These are phyloP conservation scores for Eristalis arbustorum DNA, from an alignment of 2,888 invertebrate genomes.

Conservation along the genomic window DNA sequence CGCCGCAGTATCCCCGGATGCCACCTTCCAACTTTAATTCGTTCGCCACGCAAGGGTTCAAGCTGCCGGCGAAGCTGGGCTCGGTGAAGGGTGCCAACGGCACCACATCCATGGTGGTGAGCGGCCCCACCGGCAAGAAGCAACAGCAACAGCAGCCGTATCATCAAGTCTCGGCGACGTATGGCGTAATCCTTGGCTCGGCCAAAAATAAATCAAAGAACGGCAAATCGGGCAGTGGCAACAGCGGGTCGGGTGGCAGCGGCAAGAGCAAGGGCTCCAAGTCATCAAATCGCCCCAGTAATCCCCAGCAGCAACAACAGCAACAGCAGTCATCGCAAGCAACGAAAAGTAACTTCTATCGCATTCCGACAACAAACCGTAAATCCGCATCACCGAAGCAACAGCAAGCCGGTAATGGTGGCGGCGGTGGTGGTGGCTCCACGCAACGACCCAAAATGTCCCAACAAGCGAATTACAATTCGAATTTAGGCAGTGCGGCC, in stretches of 20 bases:
- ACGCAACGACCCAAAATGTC: slow-evolving; percentile 63
- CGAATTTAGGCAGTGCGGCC: slow-evolving; percentile 30
- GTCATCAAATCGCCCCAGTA: slow-evolving; percentile 71
- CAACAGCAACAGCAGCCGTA: slow-evolving; percentile 74
- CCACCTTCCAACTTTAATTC: slow-evolving; percentile 76
- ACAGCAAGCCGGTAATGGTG: not conserved
- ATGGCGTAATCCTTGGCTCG: slow-evolving; percentile 75
- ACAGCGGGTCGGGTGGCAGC: slow-evolving; percentile 42
- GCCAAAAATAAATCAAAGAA: slow-evolving; percentile 72
- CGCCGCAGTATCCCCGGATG: slow-evolving; percentile 78
- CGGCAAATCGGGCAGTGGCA: slow-evolving; percentile 64
- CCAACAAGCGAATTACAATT: slow-evolving; percentile 64
- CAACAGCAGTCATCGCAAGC: slow-evolving; percentile 34
- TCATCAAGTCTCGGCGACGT: slow-evolving; percentile 77
- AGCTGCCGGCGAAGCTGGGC: slow-evolving; percentile 53
- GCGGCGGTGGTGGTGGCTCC: slow-evolving; percentile 31
- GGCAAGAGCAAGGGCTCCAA: slow-evolving; percentile 72
- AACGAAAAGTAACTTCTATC: slow-evolving; percentile 78
- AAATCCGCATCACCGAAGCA: slow-evolving; percentile 61
- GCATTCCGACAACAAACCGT: slow-evolving; percentile 74
- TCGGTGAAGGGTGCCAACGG: slow-evolving; percentile 59
- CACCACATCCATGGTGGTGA: slow-evolving; percentile 53
- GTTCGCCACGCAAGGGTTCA: slow-evolving; percentile 54
- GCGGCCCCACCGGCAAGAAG: slow-evolving; percentile 41
- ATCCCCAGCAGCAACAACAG: slow-evolving; percentile 49